Evolutionary conservation across 2,888 invertebrate genomes (phyloP), one percentile per base, ranked within the genome.

Genomic region (Archips xylosteana): DNA sequence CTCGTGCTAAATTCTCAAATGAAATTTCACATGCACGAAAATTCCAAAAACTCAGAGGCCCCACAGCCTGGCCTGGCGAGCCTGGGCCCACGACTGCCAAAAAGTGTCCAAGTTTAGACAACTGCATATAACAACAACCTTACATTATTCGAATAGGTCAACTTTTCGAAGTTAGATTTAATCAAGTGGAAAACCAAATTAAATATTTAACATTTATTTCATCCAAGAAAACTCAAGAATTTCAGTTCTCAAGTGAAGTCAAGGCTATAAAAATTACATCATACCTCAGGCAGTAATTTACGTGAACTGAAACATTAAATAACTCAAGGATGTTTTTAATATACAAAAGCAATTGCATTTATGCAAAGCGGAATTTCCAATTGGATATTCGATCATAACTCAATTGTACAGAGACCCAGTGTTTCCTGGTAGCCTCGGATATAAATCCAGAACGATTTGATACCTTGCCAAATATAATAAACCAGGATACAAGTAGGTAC

Each of bases 371-470:
- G 54, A 54, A 15, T 54, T 54, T 9, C 8, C 54, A 23, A 9
- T 2, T 51, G 15, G 15, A 51, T 2, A 5, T 51, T 54, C 2
- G 6, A 54, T 54, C 8, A 23, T 54, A 54, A 15, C 15, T 54
- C 8, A 0, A 54, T 54, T 23, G 54, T 9, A 23, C n/a, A 9
- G 8, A 15, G 15, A 51, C 23, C 9, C 23, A 5, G 6, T 23
- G 54, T 54, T 54, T 23, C 47, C 57, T 39, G 39, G 49, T 59
- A 23, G 47, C 47, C 47, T 64, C 23, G 54, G 8, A 9, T 45
- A 64, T 63, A 64, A 47, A 70, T 64, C 63, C 36, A 63, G 63
- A 54, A 63, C 47, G 12, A 47, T 70, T 70, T 59, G 63, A 47
- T 45, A 15, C 45, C 0, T 36, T 64, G 70, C 70, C 63, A 70